Evolutionary conservation across 2,113 vertebrate genomes (phyloP), one percentile per base, ranked within the genome.

Genomic region (Lamprotornis superbus): DNA sequence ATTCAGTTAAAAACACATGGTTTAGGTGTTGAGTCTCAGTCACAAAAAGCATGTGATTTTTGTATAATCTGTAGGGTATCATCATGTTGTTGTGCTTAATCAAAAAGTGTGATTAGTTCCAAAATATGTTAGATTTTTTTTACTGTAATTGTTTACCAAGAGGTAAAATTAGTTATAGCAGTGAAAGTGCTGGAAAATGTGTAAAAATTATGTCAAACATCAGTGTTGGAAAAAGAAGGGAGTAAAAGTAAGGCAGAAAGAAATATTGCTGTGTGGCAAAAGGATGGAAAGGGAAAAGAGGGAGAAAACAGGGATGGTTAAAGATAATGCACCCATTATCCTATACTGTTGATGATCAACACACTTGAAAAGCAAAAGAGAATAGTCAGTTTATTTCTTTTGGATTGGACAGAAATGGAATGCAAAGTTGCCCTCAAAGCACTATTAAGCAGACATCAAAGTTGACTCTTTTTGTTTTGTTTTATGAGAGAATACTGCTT

Each of bases 1-100:
- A 40, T 83, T 83, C 24, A n/a, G 16, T 49, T 40, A 61, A 44
- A 69, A 22, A 8, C 8, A 1, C 0, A 0, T 60, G 35, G 14
- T 39, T 44, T 82, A 33, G 7, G 22, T 68, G 5, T 63, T 40
- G 13, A 64, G 10, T 75, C 22, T 59, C 9, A 30, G 44, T 90
- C 24, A 25, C 25, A 47, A 85, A 86, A 83, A n/a, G 2, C 4
- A 12, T 61, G 15, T 37, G 28, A 25, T 83, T 75, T 68, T 15
- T 59, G 5, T 80, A 11, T 76, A 11, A 47, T 80, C 10, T 73
- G 0, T 53, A 69, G 9, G 6, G 5, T 74, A 15, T 73, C 16
- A 33, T 73, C 18, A 37, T n/a, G 27, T 3, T 46, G 13, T 60
- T 63, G n/a, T 61, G 24, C 17, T 73, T 89, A 75, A 78, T 59